Conservation (phyloP, 2,888 invertebrate genomes). For the Ichneumoninae sp. region DNA sequence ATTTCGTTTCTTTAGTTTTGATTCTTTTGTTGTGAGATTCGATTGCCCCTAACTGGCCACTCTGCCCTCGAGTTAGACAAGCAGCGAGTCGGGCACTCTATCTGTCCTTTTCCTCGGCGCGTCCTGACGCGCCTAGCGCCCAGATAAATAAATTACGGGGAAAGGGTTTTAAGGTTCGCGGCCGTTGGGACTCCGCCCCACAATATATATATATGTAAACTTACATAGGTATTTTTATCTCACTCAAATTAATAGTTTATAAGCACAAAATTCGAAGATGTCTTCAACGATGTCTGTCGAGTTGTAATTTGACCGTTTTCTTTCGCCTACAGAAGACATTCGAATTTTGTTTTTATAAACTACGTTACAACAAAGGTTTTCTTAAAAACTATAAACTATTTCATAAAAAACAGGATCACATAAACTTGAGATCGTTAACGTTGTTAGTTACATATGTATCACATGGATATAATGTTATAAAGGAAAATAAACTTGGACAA, state of each 20-base stretch:
- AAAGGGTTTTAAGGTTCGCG: too few species aligned
- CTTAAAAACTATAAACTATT: slow-evolving; percentile 26
- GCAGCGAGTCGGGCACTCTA: too few species aligned
- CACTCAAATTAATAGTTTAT: not conserved
- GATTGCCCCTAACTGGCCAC: too few species aligned
- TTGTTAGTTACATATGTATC: slow-evolving; percentile 1
- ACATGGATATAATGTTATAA: slow-evolving; percentile 6
- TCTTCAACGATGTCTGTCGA: not conserved
- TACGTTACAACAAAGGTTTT: not conserved
- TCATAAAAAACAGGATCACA: slow-evolving; percentile 26
- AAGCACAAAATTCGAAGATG: not conserved
- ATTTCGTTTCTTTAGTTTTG: too few species aligned
- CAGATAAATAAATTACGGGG: too few species aligned
- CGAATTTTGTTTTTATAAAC: not conserved
- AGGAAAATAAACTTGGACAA: slow-evolving; percentile 9
- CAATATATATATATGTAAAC: slow-evolving; percentile 12
- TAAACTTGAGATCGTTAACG: slow-evolving; percentile 22
- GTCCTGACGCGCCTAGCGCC: too few species aligned
- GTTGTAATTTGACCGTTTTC: not conserved
- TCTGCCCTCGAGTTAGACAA: too few species aligned
- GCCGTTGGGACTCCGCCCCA: too few species aligned
- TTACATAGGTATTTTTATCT: not conserved
- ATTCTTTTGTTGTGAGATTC: too few species aligned
- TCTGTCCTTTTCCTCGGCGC: too few species aligned
- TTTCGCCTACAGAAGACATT: too few species aligned